These are phyloP conservation scores for Bruchidius siliquastri DNA, from an alignment of 2,888 invertebrate genomes.

Conservation along the genomic window DNA sequence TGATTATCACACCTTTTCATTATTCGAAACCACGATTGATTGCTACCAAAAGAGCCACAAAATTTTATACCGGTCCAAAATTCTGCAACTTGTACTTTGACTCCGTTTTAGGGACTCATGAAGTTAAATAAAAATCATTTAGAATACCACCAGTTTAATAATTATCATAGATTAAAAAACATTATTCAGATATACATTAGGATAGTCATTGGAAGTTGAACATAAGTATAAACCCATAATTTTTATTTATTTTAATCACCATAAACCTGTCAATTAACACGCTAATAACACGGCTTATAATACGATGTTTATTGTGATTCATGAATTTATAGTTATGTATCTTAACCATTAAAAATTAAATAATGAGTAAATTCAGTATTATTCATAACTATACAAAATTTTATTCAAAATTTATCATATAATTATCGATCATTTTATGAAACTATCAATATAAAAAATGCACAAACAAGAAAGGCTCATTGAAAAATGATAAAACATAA, in stretches of 20 bases:
- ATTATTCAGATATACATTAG: background rate
- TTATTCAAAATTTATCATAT: background rate
- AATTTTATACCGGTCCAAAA: too few species aligned
- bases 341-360: background rate
- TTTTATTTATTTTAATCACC: background rate
- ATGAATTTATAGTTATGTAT: background rate
- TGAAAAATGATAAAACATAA: background rate
- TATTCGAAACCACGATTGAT: too few species aligned
- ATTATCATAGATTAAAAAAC: background rate
- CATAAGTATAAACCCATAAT: background rate
- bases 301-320: background rate
- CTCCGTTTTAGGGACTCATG: background rate
- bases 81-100: too few species aligned
- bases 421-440: background rate
- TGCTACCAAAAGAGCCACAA: too few species aligned
- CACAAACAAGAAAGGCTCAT: background rate
- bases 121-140: background rate
- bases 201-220: background rate
- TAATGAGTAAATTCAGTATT: background rate
- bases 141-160: background rate
- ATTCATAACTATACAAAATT: background rate
- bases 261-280: background rate
- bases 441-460: background rate
- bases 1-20: too few species aligned
- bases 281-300: background rate